phyloP scores from a whole-genome alignment of 1,140 invertebrate species.

The Caerostris darwini region DNA sequence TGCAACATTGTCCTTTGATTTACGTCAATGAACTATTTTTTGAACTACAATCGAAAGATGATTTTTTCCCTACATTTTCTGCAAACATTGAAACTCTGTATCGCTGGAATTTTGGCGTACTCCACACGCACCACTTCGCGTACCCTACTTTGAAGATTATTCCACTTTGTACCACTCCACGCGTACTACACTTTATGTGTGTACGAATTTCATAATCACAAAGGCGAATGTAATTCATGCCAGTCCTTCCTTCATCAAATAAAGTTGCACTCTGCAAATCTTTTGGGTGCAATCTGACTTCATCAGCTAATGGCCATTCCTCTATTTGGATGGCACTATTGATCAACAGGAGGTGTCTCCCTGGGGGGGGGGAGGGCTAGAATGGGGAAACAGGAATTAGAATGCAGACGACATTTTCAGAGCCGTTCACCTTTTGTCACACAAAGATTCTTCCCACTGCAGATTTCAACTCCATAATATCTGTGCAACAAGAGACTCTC shows the following conservation, averaged over 20 bases:
- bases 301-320: constrained; percentile 47
- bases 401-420: neutral
- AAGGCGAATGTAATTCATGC: neutral
- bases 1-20: too few relatives aligned
- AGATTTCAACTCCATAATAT: too few relatives aligned
- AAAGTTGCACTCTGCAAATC: neutral
- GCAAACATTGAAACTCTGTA: too few relatives aligned
- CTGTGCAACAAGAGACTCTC: too few relatives aligned
- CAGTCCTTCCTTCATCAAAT: neutral
- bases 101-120: too few relatives aligned
- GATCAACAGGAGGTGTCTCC: constrained; percentile 16
- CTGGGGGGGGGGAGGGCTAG: neutral
- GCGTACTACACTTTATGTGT: neutral
- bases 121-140: too few relatives aligned
- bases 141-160: too few relatives aligned
- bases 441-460: too few relatives aligned
- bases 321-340: constrained; percentile 19
- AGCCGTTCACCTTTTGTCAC: neutral
- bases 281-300: constrained; percentile 2
- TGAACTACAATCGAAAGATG: too few relatives aligned
- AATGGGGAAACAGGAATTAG: neutral
- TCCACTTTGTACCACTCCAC: neutral
- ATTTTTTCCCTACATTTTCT: too few relatives aligned
- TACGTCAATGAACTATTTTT: too few relatives aligned
- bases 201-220: neutral